Evolutionary conservation across 2,797 vertebrate genomes (phyloP).

Genomic region (Pseudocheirus occidentalis): DNA sequence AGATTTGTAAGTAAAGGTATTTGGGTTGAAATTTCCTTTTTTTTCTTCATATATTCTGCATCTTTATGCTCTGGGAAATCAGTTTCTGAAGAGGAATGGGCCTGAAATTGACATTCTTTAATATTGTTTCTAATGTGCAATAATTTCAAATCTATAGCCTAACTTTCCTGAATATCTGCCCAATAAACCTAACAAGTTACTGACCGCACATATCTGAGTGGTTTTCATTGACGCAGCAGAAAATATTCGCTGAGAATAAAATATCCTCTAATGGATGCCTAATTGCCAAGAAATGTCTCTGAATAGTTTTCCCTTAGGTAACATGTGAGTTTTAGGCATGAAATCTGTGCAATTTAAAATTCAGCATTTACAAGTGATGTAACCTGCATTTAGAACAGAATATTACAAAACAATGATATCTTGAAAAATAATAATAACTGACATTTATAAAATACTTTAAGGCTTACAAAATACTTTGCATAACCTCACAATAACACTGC

Average conservation of each 20-base stretch:
- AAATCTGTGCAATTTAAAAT: constrained; percentile 49
- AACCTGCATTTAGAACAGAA: constrained; percentile 18
- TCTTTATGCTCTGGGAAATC: constrained; percentile 1
- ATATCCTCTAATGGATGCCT: constrained; percentile 7
- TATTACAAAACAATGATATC: constrained; percentile 28
- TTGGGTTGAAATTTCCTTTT: constrained; percentile 43
- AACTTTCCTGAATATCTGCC: not conserved
- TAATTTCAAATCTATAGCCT: not conserved
- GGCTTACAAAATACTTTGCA: not conserved
- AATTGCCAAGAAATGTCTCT: not conserved
- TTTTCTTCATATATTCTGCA: not conserved
- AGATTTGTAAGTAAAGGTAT: constrained; percentile 25
- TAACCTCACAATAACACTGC: not conserved
- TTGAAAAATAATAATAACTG: constrained; percentile 46
- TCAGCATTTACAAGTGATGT: constrained; percentile 37
- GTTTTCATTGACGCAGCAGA: constrained; percentile 29
- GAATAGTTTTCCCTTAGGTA: constrained; percentile 35
- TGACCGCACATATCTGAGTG: not conserved
- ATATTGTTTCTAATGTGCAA: not conserved
- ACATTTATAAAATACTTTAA: not conserved
- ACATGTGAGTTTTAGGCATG: constrained; percentile 27
- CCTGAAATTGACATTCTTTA: constrained; percentile 41
- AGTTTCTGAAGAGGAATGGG: constrained; percentile 11
- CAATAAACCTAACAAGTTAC: constrained; percentile 34
- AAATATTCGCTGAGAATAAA: constrained; percentile 15